Conservation (phyloP, 2,888 invertebrate species). For the Orchestes rusci region DNA sequence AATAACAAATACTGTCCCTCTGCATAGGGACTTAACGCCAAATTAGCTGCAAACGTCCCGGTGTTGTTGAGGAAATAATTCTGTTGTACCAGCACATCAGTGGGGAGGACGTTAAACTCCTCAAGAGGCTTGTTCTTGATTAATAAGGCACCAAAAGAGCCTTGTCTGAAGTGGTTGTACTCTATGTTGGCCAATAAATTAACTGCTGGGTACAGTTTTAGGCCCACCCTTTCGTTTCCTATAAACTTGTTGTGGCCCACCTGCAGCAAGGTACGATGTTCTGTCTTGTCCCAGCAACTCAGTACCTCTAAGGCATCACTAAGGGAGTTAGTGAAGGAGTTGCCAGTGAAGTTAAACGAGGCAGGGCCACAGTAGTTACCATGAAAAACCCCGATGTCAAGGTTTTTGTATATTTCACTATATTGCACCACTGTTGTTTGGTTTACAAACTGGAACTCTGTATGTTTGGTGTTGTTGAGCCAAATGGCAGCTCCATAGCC, state of each 20-base stretch:
- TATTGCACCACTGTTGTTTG: constrained; percentile 84
- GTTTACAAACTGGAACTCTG: constrained; percentile 71
- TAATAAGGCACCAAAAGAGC: constrained; percentile 73
- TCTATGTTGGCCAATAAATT: constrained; percentile 73
- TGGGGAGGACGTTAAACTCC: constrained; percentile 70
- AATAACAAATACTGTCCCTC: constrained; percentile 74
- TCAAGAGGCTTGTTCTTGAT: constrained; percentile 76
- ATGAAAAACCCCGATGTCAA: constrained; percentile 81
- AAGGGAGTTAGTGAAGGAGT: constrained; percentile 72
- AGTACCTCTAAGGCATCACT: constrained; percentile 74
- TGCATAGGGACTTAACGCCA: constrained; percentile 84
- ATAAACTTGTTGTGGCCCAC: constrained; percentile 82
- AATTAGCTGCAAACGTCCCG: constrained; percentile 79
- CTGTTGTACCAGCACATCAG: constrained; percentile 65
- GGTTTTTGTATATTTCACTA: constrained; percentile 79
- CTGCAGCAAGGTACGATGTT: constrained; percentile 56
- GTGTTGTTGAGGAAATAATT: constrained; percentile 87
- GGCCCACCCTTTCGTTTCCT: constrained; percentile 64
- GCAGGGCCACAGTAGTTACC: constrained; percentile 87
- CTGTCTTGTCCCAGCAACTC: constrained; percentile 67
- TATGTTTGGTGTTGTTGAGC: constrained; percentile 75
- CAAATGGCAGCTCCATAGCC: constrained; percentile 86
- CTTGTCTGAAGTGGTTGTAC: constrained; percentile 81
- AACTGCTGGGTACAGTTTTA: constrained; percentile 74
- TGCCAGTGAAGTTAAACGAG: constrained; percentile 88